phyloP scores from a whole-genome alignment of 2,888 invertebrate genomes.

The Melangyna quadrimaculata region DNA sequence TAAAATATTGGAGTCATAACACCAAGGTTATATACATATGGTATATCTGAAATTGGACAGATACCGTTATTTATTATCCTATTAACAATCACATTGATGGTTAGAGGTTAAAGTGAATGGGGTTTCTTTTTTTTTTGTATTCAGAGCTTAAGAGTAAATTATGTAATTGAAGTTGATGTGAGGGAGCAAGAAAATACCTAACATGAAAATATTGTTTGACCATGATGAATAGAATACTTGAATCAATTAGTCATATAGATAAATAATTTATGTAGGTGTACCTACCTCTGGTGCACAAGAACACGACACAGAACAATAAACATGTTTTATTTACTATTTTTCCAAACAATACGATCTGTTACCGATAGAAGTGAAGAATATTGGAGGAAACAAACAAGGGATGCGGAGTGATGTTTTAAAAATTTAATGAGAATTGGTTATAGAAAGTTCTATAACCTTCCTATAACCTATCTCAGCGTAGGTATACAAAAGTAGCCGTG shows the following conservation, averaged over 20 bases:
- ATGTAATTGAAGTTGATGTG: not conserved
- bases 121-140: too few species aligned
- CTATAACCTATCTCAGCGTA: too few species aligned
- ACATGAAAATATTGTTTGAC: not conserved
- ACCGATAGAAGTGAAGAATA: too few species aligned
- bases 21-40: slow-evolving; percentile 30
- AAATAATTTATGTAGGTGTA: not conserved
- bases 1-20: slow-evolving; percentile 50
- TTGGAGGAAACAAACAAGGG: too few species aligned
- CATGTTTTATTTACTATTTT: too few species aligned
- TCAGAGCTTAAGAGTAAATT: not conserved
- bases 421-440: too few species aligned
- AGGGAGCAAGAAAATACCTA: not conserved
- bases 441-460: too few species aligned
- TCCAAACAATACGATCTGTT: too few species aligned
- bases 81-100: slow-evolving; percentile 38
- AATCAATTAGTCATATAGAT: not conserved
- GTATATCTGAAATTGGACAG: slow-evolving; percentile 31
- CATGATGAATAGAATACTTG: not conserved
- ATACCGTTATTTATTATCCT: slow-evolving; percentile 58
- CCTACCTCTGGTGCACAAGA: too few species aligned
- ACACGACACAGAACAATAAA: too few species aligned
- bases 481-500: too few species aligned
- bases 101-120: not conserved
- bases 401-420: too few species aligned